phyloP scores from a whole-genome alignment of 1,140 invertebrate species.

The Trachymyrmex cornetzi region DNA sequence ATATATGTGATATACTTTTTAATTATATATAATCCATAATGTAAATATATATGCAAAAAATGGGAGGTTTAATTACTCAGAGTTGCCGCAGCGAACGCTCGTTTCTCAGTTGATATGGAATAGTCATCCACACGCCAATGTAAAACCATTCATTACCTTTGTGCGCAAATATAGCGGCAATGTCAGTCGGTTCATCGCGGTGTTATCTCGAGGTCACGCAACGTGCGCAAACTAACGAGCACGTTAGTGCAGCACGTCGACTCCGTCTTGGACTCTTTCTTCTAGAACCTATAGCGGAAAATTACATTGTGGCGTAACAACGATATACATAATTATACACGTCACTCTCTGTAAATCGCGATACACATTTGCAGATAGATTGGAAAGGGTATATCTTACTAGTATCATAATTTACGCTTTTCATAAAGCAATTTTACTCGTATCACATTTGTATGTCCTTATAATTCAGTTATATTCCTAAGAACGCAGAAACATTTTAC shows the following conservation, averaged over 20 bases:
- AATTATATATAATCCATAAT: too few relatives aligned
- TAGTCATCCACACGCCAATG: not conserved
- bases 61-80: not conserved
- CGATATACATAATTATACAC: conserved; percentile 16
- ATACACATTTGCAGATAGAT: not conserved
- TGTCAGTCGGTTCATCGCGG: conserved; percentile 50
- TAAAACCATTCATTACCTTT: conserved; percentile 30
- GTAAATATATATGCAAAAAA: not conserved
- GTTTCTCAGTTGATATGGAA: not conserved
- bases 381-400: not conserved
- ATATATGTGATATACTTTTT: not conserved
- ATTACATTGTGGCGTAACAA: not conserved
- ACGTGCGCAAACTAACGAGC: conserved; percentile 18
- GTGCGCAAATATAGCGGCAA: conserved; percentile 33
- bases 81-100: not conserved
- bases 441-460: not conserved
- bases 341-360: not conserved
- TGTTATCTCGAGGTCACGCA: conserved; percentile 43
- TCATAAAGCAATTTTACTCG: not conserved
- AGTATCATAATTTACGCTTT: not conserved
- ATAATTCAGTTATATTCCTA: not conserved
- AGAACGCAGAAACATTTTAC: not conserved
- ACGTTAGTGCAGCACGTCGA: not conserved
- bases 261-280: not conserved
- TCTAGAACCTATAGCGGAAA: conserved; percentile 2